Evolutionary conservation across 1,140 invertebrate species (phyloP), one percentile per base, ranked within the genome.

Genomic region (Drosophila pruinosa): DNA sequence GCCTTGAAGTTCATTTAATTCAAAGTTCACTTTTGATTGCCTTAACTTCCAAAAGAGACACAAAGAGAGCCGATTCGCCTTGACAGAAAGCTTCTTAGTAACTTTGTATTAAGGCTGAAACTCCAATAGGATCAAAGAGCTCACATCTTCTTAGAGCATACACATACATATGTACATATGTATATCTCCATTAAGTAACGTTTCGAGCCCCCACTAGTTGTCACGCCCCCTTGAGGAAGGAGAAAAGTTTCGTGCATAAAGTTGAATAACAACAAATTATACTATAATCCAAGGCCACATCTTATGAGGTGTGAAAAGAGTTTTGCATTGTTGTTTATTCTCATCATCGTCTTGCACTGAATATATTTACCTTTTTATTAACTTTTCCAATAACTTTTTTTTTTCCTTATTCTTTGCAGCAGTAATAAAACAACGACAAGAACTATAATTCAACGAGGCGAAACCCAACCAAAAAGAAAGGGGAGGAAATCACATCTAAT

Each of bases 251-350:
- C 7, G 14, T 12, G 10, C 3, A 28, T 43, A 31, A 45, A 57
- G 39, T 21, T 43, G 17, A 12, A 45, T 17, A 57, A 57, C 54
- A 28, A 57, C 54, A 31, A 45, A 24, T 47, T 19, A 57, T 45
- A 45, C 7, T 19, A 45, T 45, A 45, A 31, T 31, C 15, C 54
- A 57, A 57, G 54, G 54, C 24, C 38, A 56, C 8, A 24, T 15
- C 34, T 43, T 54, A 4, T 14, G 45, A 50, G 14, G 31, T 61
- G 58, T 61, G 39, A 57, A 57, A 59, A 34, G 56, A 22, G 41
- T 47, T 59, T n/a, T 59, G n/a, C 1, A 10, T 10, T 28, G 10
- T 12, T 34, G 31, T 34, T 34, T 34, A 12, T 12, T 34, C 12
- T 10, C 2, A 12, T 34, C 5, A 12, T 3, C 5, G 5, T 3